Conservation (phyloP, 1,140 invertebrate species). For the Dolichoris vasculosae region DNA sequence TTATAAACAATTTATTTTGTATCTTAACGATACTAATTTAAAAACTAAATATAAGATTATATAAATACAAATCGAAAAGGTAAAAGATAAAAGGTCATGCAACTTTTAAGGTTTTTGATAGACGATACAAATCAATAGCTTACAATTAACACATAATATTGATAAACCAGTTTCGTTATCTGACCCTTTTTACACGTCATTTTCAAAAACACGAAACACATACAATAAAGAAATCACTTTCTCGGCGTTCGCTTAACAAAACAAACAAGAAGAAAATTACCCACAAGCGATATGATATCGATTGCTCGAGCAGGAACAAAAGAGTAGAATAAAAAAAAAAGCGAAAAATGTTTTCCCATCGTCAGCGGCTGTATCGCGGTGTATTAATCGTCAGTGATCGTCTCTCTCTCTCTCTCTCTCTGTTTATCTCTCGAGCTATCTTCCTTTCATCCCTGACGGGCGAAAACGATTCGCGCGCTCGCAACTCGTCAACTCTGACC, state of each 20-base stretch:
- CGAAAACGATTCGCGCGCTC: slow-evolving; percentile 59
- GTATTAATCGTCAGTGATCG: background rate
- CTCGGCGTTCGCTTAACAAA: background rate
- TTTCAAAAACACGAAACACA: background rate
- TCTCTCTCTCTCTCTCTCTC: background rate
- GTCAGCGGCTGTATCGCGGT: background rate
- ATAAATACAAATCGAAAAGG: background rate
- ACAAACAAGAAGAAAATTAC: background rate
- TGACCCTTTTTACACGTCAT: background rate
- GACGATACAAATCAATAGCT: background rate
- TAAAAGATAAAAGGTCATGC: background rate
- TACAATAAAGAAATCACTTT: background rate
- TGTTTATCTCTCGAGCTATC: background rate
- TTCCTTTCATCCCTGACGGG: slow-evolving; percentile 7
- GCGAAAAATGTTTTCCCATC: slow-evolving; percentile 12
- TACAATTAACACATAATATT: background rate
- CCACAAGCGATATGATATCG: background rate
- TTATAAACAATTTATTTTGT: too few relatives aligned
- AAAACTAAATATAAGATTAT: background rate
- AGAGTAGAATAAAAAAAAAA: background rate
- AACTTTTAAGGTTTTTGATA: background rate
- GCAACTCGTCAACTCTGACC: slow-evolving; percentile 47
- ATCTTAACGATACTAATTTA: too few relatives aligned
- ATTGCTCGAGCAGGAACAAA: background rate
- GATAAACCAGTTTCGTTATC: background rate